Percentiles rank a stretch among this genome's conserved stretches.
These are phyloP conservation scores for Lepidotrigona ventralis DNA, from an alignment of 1,140 invertebrate genomes.

Conservation along the genomic window DNA sequence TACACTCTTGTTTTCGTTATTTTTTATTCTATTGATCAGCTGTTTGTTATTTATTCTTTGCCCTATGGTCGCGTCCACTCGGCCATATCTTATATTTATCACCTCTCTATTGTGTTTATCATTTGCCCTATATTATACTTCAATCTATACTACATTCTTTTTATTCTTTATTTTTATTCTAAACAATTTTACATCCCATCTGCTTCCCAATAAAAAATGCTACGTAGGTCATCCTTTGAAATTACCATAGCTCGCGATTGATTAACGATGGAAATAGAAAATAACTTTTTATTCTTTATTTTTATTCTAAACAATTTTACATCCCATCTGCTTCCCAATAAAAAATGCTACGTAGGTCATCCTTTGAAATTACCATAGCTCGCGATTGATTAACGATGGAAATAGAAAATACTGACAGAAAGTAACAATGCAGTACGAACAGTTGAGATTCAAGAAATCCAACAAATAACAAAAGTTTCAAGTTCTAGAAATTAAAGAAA, in stretches of 20 bases:
- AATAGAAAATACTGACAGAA: too few relatives aligned
- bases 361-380: background rate
- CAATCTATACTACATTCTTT: background rate
- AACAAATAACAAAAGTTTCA: too few relatives aligned
- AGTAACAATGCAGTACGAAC: too few relatives aligned
- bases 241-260: background rate
- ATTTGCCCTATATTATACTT: background rate
- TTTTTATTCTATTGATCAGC: background rate
- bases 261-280: too few relatives aligned
- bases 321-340: background rate
- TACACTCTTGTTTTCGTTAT: background rate
- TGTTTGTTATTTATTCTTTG: background rate
- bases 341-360: background rate
- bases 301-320: background rate
- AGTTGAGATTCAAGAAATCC: too few relatives aligned
- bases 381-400: background rate
- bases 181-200: background rate
- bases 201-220: background rate
- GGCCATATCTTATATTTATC: background rate
- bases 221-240: background rate
- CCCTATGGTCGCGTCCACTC: background rate
- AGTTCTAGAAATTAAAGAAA: too few relatives aligned
- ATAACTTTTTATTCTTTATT: background rate
- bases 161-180: background rate
- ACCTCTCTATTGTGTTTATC: background rate